A percentile compares a stretch with the other conserved stretches of the same genome.
Evolutionary conservation across 2,113 vertebrate species (phyloP).

Genomic region (Perca fluviatilis): DNA sequence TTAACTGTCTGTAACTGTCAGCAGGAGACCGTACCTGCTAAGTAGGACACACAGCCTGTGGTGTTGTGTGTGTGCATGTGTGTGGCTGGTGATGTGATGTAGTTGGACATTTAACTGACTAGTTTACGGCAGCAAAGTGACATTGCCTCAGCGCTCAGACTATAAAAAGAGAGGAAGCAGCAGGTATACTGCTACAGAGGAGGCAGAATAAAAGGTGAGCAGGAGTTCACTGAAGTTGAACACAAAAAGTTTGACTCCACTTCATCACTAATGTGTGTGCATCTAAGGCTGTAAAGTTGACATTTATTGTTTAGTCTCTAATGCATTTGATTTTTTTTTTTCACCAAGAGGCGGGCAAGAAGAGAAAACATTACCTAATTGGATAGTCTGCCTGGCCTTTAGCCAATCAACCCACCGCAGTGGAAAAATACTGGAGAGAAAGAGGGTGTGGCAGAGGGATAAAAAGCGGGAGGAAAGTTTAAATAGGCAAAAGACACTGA

Average conservation of each 20-base stretch:
- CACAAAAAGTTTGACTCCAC: neutral
- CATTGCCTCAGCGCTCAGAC: neutral
- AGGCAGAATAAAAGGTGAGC: neutral
- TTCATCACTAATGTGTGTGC: neutral
- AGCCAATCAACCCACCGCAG: conserved; percentile 57
- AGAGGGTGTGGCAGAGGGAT: conserved; percentile 36
- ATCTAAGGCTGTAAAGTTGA: no score
- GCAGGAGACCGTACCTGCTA: conserved; percentile 29
- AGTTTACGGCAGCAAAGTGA: conserved; percentile 31
- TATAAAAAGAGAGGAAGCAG: neutral
- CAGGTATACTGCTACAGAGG: neutral
- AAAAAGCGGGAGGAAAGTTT: conserved; percentile 31
- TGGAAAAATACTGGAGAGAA: conserved; percentile 67
- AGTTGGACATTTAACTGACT: conserved; percentile 43
- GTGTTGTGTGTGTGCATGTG: neutral
- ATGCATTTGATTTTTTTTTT: conserved; percentile 1
- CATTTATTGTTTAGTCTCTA: neutral
- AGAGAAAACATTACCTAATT: conserved; percentile 30
- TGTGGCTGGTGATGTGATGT: conserved; percentile 37
- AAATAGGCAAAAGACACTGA: conserved; percentile 10
- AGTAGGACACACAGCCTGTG: conserved; percentile 21
- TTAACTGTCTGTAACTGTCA: conserved; percentile 2
- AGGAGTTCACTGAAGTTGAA: neutral
- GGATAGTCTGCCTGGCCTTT: conserved; percentile 21
- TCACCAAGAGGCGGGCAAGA: neutral